Evolutionary conservation across 2,113 vertebrate species (phyloP).

Genomic region (Channa argus): DNA sequence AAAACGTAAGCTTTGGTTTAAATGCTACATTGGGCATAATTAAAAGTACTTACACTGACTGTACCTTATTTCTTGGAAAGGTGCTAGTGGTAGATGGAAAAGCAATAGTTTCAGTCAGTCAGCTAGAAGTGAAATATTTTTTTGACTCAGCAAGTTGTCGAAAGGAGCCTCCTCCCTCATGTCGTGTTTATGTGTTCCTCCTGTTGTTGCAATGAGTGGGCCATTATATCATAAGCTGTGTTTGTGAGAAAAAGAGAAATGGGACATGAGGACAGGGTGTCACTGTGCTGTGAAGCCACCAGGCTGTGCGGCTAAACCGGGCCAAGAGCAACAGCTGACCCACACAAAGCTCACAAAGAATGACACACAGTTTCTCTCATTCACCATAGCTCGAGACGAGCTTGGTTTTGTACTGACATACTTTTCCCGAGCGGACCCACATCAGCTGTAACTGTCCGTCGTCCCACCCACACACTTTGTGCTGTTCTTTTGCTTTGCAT

Average conservation of each 20-base stretch:
- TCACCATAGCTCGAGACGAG: constrained; percentile 3
- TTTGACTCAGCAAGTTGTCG: constrained; percentile 46
- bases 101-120: constrained; percentile 30
- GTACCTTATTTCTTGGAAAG: constrained; percentile 47
- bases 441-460: constrained; percentile 53
- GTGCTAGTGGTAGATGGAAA: constrained; percentile 42
- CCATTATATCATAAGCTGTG: constrained; percentile 41
- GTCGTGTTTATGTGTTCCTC: constrained; percentile 15
- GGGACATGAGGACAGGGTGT: constrained; percentile 52
- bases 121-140: constrained; percentile 32
- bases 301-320: constrained; percentile 41
- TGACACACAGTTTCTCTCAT: constrained; percentile 22
- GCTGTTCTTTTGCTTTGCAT: constrained; percentile 21
- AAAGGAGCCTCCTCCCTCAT: constrained; percentile 11
- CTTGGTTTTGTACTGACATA: constrained; percentile 13
- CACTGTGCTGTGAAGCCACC: constrained; percentile 55
- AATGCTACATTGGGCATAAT: constrained; percentile 59
- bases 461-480: not conserved
- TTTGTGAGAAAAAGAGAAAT: constrained; percentile 12
- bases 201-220: constrained; percentile 45
- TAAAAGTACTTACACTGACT: constrained; percentile 54
- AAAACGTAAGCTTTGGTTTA: constrained; percentile 61
- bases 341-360: constrained; percentile 56
- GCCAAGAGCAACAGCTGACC: constrained; percentile 74
- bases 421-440: constrained; percentile 29